Evolutionary conservation across 2,888 invertebrate species (phyloP), one percentile per base, ranked within the genome.

Genomic region (Calameuta pallipes): DNA sequence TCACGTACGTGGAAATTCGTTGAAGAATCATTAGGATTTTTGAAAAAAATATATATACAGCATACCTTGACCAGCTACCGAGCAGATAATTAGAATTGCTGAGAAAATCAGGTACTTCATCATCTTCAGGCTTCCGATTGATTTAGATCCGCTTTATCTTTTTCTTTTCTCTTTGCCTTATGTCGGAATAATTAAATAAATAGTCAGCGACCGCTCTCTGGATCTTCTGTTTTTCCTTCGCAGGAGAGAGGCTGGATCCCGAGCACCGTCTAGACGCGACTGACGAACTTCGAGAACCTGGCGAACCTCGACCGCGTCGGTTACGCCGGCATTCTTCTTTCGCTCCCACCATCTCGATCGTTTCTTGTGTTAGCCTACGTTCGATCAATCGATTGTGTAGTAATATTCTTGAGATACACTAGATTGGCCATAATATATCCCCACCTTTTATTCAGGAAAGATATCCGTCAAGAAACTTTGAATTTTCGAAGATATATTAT

Each of bases 201-300:
- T 56, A 56, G 56, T 56, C 56, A 9, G 56, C 56, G 56, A 9
- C 15, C 56, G 56, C 56, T 56, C 23, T 56, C 15, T 56, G 3
- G 13, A 33, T 13, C 71, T 71, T 31, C 12, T 33, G 71, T 23
- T 13, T 34, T 71, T 34, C 71, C 13, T 31, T 13, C 13, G 31
- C 6, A 13, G 31, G 2, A n/a, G 36, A 31, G 33, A 78, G 81
- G 78, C 80, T 82, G 69, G 78, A 80, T 82, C 83, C 85, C 81
- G 78, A 78, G 81, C 82, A 79, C 81, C 83, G 78, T 82, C 78
- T 81, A 78, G 79, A 81, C 82, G 82, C 86, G 82, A 87, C 87
- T 87, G 86, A 79, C 78, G 82, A 85, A 83, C 79, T 56, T 73
- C 74, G 78, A 82, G 73, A 71, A 71, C 74, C 78, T 76, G 41